Base-by-base conservation (phyloP, 2,888 invertebrate species). In the Noctua janthe region DNA sequence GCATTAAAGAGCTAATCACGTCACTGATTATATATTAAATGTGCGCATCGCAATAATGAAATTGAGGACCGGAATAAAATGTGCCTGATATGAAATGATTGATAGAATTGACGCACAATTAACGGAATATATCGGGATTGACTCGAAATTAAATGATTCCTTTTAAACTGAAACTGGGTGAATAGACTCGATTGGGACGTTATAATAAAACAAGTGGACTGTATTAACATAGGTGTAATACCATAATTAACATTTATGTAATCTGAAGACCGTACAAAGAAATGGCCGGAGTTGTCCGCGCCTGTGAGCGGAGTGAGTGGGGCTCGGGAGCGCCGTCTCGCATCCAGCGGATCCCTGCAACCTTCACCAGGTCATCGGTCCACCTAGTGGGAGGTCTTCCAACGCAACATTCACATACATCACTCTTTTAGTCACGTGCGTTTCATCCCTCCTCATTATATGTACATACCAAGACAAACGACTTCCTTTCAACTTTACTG, bases 21-120 rank as follows among this genome's bases (percentile, higher is more conserved):
- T 56, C 20, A 47, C 13, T 29, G 23, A 6, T 35, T 56, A 17
- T 74, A 39, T 47, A 54, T 81, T n/a, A 35, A 47, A 35, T 17
- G 29, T 73, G 15, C 54, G 51, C 23, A 7, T 49, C 29, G 49
- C 39, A 49, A 67, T 59, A 66, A 51, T 67, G 0, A 67, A 83
- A 67, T 51, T 59, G 20, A 77, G 78, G 80, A 83, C 51, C 80
- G 20, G 11, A 84, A 84, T 59, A 59, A 17, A 67, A 76, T 83
- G 84, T 80, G 80, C 84, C 84, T 80, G 15, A 56, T 35, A 47
- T 17, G 35, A 67, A 2, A 2, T 56, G 47, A 66, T 56, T 75
- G 4, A 35, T 74, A 20, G n/a, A 82, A 54, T 47, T 47, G 64
- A 64, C 64, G 23, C 17, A 15, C 11, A 29, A 29, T 29, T 59